These are phyloP conservation scores for Smutsia temminckii DNA, from an alignment of 2,797 vertebrate species.

Conservation along the genomic window DNA sequence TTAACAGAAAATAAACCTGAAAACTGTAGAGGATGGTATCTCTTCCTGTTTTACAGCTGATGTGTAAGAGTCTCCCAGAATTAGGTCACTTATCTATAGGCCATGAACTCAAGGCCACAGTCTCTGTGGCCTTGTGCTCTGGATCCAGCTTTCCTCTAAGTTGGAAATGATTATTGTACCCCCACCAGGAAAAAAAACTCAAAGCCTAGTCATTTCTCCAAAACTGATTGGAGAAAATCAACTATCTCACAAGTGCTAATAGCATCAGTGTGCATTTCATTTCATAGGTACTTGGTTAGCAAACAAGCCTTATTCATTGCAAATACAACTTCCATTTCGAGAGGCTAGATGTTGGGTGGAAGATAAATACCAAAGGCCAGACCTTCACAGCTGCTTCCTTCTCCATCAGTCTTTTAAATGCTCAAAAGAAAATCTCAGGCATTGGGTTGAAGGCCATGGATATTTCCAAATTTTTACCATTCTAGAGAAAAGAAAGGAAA, in stretches of 20 bases:
- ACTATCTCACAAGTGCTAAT: background rate
- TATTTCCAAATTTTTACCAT: background rate
- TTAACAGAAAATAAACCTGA: background rate
- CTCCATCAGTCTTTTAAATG: background rate
- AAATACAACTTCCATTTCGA: background rate
- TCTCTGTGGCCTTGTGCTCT: background rate
- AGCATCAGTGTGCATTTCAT: background rate
- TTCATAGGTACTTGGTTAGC: background rate
- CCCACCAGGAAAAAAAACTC: no score
- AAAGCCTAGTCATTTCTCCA: background rate
- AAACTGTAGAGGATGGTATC: background rate
- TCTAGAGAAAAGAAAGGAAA: background rate
- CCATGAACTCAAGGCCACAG: background rate
- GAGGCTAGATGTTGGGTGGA: background rate
- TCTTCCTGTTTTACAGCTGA: background rate
- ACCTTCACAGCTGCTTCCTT: background rate
- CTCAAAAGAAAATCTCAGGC: background rate
- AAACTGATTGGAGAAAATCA: slow-evolving; percentile 12
- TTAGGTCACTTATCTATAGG: background rate
- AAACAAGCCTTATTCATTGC: background rate
- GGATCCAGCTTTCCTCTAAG: background rate
- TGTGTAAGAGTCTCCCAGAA: background rate
- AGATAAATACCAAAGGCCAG: background rate
- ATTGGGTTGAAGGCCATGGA: no score
- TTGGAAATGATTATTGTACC: background rate